Conservation (phyloP, 2,113 vertebrate genomes). For the Turdus rufiventris region DNA sequence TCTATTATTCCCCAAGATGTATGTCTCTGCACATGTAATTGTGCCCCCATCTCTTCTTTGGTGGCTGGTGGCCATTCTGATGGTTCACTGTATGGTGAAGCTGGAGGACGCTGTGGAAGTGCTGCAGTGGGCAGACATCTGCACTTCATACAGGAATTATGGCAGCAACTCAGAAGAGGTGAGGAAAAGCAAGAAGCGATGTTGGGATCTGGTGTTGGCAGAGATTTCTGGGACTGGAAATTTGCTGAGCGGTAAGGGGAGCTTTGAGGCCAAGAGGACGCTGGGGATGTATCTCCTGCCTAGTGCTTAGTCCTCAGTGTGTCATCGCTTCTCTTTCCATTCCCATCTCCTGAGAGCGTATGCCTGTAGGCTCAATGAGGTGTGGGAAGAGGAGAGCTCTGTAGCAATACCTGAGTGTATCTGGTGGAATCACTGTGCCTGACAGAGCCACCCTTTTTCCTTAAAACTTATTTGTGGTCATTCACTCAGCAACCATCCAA, state of each 20-base stretch:
- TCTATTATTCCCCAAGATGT: neutral
- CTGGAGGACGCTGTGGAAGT: neutral
- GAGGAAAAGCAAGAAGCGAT: neutral
- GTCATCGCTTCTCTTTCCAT: neutral
- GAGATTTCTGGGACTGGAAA: neutral
- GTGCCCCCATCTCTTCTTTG: neutral
- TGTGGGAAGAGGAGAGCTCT: neutral
- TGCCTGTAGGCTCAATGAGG: neutral
- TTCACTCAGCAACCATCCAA: neutral
- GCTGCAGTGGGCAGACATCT: neutral
- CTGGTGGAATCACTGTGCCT: neutral
- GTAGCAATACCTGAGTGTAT: neutral
- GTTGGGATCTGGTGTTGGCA: neutral
- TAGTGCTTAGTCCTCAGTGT: neutral
- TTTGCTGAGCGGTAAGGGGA: neutral
- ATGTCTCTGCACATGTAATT: neutral
- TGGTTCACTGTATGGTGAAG: rapidly evolving
- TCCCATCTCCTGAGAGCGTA: neutral
- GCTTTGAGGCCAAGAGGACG: neutral
- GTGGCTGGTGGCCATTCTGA: neutral
- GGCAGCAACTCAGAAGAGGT: neutral
- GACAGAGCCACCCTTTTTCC: neutral
- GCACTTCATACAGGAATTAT: neutral
- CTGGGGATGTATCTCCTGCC: neutral
- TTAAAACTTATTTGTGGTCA: neutral